A percentile compares a stretch with the other conserved stretches of the same genome.
Evolutionary conservation across 2,113 vertebrate genomes (phyloP).

Genomic region (Megalops atlanticus): DNA sequence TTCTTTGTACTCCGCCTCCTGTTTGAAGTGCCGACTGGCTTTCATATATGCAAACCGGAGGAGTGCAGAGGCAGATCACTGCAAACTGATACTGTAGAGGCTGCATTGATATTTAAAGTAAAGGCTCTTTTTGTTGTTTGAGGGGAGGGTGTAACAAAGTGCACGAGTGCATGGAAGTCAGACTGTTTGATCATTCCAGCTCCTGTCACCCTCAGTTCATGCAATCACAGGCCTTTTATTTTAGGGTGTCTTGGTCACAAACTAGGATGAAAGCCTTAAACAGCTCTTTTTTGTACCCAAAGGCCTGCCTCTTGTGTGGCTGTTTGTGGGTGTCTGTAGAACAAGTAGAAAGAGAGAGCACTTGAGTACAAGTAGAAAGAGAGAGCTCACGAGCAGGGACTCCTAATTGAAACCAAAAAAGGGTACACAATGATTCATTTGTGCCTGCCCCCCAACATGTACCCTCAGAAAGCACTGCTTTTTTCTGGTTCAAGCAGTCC

Average conservation of each 20-base stretch:
- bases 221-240: neutral
- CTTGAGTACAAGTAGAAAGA: too few relatives aligned
- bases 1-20: neutral
- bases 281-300: neutral
- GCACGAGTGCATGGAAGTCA: neutral
- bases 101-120: neutral
- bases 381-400: neutral
- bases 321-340: neutral
- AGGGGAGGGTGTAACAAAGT: neutral
- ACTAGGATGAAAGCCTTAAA: neutral
- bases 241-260: neutral
- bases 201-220: neutral
- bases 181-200: neutral
- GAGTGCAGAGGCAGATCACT: too few relatives aligned
- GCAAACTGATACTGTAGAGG: neutral
- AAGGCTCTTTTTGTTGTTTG: neutral
- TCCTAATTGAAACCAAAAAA: neutral
- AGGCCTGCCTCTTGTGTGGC: neutral
- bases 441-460: neutral
- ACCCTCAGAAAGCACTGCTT: neutral
- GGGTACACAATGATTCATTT: neutral
- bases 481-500: neutral
- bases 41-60: too few relatives aligned
- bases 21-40: neutral
- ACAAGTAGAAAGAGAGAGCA: neutral